phyloP scores from a whole-genome alignment of 64 coral and sea anemone species.

The Pocillopora damicornis region DNA sequence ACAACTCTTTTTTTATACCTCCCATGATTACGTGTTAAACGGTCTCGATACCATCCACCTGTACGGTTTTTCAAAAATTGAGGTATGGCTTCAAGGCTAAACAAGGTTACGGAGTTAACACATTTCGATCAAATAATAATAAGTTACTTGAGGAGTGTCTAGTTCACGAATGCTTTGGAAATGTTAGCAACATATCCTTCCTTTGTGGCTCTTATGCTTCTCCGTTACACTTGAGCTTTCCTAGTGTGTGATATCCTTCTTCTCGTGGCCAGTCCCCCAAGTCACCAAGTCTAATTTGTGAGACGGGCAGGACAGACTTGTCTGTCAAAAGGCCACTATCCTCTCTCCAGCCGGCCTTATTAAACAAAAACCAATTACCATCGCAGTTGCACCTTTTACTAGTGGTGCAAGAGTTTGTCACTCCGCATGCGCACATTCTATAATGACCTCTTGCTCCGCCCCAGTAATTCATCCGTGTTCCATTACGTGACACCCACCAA shows the following conservation, averaged over 20 bases:
- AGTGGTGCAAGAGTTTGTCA: conserved; percentile 8
- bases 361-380: background rate
- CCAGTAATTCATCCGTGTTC: conserved; percentile 4
- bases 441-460: background rate
- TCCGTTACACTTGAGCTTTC: conserved; percentile 30
- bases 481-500: conserved; percentile 28
- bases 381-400: background rate
- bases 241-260: conserved; percentile 26
- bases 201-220: background rate
- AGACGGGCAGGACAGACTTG: background rate
- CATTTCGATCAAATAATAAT: no score
- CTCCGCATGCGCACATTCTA: background rate
- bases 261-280: background rate
- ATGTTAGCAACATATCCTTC: no score
- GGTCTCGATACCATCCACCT: no score
- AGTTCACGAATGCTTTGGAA: no score
- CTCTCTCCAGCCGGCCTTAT: background rate
- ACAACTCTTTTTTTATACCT: no score
- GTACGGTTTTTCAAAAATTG: no score
- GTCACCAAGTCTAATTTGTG: conserved; percentile 14
- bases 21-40: no score
- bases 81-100: no score
- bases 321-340: conserved; percentile 32
- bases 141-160: no score
- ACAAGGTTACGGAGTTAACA: no score